Conservation (phyloP, 2,797 vertebrate species). For the Sitta carolinensis region DNA sequence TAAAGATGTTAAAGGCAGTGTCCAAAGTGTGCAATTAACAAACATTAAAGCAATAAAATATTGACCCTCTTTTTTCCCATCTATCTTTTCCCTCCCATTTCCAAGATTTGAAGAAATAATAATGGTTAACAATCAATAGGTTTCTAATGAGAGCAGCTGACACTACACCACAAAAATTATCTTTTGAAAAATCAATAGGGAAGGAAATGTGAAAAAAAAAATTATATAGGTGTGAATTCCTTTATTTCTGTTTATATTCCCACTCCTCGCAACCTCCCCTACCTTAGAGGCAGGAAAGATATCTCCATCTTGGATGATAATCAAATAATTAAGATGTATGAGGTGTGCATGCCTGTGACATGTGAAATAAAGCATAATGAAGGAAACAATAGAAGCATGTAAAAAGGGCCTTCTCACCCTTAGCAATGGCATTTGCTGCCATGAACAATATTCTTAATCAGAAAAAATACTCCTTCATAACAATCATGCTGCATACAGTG, state of each 20-base stretch:
- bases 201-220: constrained; percentile 58
- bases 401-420: background rate
- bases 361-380: constrained; percentile 25
- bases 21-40: constrained; percentile 13
- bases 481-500: background rate
- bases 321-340: constrained; percentile 65
- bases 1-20: background rate
- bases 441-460: constrained; percentile 33
- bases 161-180: constrained; percentile 64
- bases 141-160: constrained; percentile 70
- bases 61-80: constrained; percentile 26
- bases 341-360: constrained; percentile 15
- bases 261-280: background rate
- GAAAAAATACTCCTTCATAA: constrained; percentile 6
- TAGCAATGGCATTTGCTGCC: constrained; percentile 23
- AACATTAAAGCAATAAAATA: constrained; percentile 50
- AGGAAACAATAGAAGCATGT: background rate
- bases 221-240: constrained; percentile 29
- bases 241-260: background rate
- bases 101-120: constrained; percentile 54
- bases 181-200: constrained; percentile 66
- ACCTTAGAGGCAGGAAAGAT: background rate
- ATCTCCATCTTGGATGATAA: constrained; percentile 15
- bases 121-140: constrained; percentile 61
- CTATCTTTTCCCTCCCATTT: background rate